phyloP scores from a whole-genome alignment of 2,113 vertebrate genomes.

The Hypanus sabinus region DNA sequence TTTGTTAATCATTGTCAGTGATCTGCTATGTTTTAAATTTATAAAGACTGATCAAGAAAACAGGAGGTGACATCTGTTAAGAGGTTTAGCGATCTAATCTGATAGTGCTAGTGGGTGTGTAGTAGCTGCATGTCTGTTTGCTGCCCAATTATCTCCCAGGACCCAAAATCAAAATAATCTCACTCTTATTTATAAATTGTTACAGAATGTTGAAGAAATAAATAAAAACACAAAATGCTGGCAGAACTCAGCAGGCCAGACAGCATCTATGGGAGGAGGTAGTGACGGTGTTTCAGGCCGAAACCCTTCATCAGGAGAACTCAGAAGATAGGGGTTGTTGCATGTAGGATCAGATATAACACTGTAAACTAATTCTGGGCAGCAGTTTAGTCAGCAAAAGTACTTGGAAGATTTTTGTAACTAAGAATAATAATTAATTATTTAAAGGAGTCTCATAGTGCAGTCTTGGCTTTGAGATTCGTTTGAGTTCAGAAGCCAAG shows the following conservation, averaged over 20 bases:
- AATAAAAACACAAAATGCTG: too few species aligned
- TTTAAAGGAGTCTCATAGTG: background rate
- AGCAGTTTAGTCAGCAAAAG: background rate
- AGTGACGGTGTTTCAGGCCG: too few species aligned
- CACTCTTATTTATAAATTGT: background rate
- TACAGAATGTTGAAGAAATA: background rate
- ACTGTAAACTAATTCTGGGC: background rate
- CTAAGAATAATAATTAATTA: background rate
- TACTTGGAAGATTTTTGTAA: background rate
- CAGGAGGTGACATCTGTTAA: background rate
- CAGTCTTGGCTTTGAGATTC: background rate
- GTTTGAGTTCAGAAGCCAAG: background rate
- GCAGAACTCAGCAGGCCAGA: too few species aligned
- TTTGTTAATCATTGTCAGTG: background rate
- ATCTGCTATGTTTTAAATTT: background rate
- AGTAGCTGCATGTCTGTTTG: background rate
- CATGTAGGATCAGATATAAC: background rate
- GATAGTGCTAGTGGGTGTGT: background rate
- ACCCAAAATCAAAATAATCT: background rate
- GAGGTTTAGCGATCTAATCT: constrained; percentile 4
- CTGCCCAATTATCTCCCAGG: background rate
- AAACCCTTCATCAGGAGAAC: too few species aligned
- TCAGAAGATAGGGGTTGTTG: background rate
- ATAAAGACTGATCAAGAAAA: background rate
- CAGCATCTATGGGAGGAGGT: too few species aligned